Evolutionary conservation across 2,888 invertebrate species (phyloP), one percentile per base, ranked within the genome.

Genomic region (Agonum fuliginosum): DNA sequence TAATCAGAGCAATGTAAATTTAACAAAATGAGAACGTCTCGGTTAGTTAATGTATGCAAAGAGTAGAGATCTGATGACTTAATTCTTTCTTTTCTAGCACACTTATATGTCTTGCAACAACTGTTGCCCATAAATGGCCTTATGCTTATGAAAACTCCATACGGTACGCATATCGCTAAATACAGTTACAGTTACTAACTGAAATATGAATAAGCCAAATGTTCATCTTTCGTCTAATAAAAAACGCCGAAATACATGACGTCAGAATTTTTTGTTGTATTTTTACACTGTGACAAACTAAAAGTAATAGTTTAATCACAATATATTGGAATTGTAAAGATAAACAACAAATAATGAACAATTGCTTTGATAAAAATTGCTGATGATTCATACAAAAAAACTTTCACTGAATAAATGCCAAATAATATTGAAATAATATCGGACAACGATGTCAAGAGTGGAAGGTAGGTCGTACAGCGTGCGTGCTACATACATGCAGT

Each of bases 31-130:
- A 10, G 58, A 51, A 51, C 51, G 17, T 62, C 30, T 62, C 30
- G 58, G 43, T 69, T 48, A 30, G 30, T 30, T 54, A 43, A 69
- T 69, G 46, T 69, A 69, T 69, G 46, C 41, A 69, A 30, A 62
- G 46, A 27, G n/a, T 46, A 27, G 65, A 30, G 43, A 69, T 69
- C 69, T 22, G 69, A 69, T 69, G 69, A 69, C 69, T 69, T 69
- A 46, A 69, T 69, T 69, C 69, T 69, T 69, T 58, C 41, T 69
- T 65, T 69, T 62, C 43, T 69, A 69, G 69, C 69, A 69, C 69
- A 69, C 43, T 69, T 69, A 46, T 69, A 22, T 30, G 17, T 65
- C 46, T 37, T 20, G 67, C 67, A 67, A 37, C 67, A 67, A 67
- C 67, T 41, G 67, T 67, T 67, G 37, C 37, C 69, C 69, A 69